These are phyloP conservation scores for Cenopis cana DNA, from an alignment of 2,888 invertebrate species.

Conservation along the genomic window DNA sequence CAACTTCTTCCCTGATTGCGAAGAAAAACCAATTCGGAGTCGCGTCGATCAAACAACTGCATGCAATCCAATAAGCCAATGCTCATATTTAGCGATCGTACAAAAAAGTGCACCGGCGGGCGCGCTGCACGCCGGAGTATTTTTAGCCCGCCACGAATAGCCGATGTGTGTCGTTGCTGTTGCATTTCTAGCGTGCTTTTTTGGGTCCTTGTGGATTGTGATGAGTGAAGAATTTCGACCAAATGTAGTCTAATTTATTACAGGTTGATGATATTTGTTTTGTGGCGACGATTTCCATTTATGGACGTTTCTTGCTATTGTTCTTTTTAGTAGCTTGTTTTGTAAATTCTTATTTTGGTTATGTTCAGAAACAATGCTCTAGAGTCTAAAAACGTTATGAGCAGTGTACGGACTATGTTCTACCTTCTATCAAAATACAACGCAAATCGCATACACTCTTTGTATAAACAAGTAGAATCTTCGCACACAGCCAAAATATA, in stretches of 20 bases:
- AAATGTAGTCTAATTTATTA: constrained; percentile 37
- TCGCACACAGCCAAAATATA: neutral
- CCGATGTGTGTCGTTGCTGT: constrained; percentile 65
- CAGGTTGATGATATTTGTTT: constrained; percentile 8
- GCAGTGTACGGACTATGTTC: no score
- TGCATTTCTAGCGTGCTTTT: constrained; percentile 60
- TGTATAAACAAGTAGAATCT: neutral
- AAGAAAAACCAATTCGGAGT: constrained; percentile 5
- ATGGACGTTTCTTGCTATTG: neutral
- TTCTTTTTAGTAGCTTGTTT: neutral
- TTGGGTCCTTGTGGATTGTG: constrained; percentile 44
- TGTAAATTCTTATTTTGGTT: neutral
- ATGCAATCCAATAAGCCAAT: constrained; percentile 4
- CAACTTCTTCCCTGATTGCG: neutral
- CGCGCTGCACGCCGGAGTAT: constrained; percentile 38
- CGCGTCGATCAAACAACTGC: constrained; percentile 35
- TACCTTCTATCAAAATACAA: neutral
- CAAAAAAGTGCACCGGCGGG: constrained; percentile 44
- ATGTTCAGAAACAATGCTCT: neutral
- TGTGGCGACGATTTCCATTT: neutral
- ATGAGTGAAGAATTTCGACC: constrained; percentile 38
- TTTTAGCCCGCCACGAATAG: constrained; percentile 60
- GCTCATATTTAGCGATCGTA: constrained; percentile 30
- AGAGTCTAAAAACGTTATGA: neutral
- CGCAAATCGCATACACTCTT: neutral